Percentiles rank a stretch among this genome's conserved stretches.
Conservation (phyloP, 2,888 invertebrate genomes). For the Sphaerophoria taeniata region DNA sequence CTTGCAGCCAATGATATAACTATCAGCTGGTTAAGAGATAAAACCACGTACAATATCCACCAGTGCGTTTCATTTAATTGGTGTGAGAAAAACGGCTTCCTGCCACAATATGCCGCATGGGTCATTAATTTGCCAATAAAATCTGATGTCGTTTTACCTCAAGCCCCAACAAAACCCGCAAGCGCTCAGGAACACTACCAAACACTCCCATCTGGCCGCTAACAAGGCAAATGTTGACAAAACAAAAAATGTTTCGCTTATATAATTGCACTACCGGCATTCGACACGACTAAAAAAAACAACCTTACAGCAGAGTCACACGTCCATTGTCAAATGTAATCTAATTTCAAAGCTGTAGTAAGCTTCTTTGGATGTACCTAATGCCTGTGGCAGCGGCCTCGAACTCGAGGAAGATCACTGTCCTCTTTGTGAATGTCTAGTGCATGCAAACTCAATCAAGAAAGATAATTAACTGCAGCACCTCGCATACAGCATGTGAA, state of each 20-base stretch:
- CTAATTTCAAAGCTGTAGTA: conserved; percentile 19
- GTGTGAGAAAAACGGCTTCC: conserved; percentile 54
- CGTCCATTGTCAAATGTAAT: conserved; percentile 50
- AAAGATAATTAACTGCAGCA: conserved; percentile 31
- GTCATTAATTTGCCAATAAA: conserved; percentile 45
- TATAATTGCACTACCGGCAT: conserved; percentile 41
- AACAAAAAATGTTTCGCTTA: conserved; percentile 10
- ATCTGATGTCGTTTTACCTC: conserved; percentile 27
- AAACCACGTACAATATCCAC: conserved; percentile 38
- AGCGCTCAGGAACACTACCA: background rate
- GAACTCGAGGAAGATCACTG: conserved; percentile 14
- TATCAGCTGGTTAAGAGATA: conserved; percentile 6
- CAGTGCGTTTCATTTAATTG: conserved; percentile 64
- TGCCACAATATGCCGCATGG: conserved; percentile 41
- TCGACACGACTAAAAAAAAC: conserved; percentile 6
- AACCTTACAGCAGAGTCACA: background rate
- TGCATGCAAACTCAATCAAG: conserved; percentile 48
- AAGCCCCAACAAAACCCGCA: background rate
- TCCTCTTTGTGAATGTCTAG: conserved; percentile 32
- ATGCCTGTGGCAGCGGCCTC: background rate
- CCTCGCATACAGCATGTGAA: background rate
- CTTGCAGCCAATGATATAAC: conserved; percentile 43
- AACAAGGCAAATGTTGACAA: conserved; percentile 3
- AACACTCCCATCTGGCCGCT: background rate
- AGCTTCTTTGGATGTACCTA: background rate